Evolutionary conservation across 1,140 invertebrate species (phyloP), one percentile per base, ranked within the genome.

Genomic region (Adoxophyes honmai): DNA sequence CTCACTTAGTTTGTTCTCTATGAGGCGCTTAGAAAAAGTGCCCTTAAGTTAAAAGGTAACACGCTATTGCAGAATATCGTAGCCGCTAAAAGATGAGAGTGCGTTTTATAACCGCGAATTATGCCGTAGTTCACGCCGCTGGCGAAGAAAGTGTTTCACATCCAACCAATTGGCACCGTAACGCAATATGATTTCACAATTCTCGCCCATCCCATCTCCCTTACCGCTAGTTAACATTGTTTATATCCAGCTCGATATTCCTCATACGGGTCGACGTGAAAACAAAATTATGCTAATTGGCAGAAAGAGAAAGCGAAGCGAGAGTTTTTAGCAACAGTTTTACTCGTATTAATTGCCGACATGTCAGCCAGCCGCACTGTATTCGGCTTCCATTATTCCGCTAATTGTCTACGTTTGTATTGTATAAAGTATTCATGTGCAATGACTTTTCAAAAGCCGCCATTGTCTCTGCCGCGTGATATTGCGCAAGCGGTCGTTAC

Each of bases 211-310:
- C 13, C 21, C 21, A 48, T 21, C 42, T 3, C 16, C 42, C 6
- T 21, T 10, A 48, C n/a, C 42, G n/a, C 42, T 21, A 21, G 42
- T 48, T 48, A 48, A 48, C 42, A 33, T 21, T 48, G 42, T 48
- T 48, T 11, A 48, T 18, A 48, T 18, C 18, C 42, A 11, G n/a
- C 42, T 28, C 42, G 21, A 11, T 11, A 11, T 21, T 48, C 11
- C 28, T n/a, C 18, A 48, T 18, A 21, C 16, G 21, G 16, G 4
- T 48, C 42, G 42, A 48, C 8, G 39, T 33, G 42, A 13, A 48
- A 48, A 48, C 11, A 14, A 28, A 10, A 11, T 48, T 33, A 21
- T 33, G 42, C 42, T 48, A 48, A 48, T 48, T 48, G 18, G 42
- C 11, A 33, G 42, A 48, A 48, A 48, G 16, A 28, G 39, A 44